These are phyloP conservation scores for Dioctria linearis DNA, from an alignment of 2,888 invertebrate species.

Conservation along the genomic window DNA sequence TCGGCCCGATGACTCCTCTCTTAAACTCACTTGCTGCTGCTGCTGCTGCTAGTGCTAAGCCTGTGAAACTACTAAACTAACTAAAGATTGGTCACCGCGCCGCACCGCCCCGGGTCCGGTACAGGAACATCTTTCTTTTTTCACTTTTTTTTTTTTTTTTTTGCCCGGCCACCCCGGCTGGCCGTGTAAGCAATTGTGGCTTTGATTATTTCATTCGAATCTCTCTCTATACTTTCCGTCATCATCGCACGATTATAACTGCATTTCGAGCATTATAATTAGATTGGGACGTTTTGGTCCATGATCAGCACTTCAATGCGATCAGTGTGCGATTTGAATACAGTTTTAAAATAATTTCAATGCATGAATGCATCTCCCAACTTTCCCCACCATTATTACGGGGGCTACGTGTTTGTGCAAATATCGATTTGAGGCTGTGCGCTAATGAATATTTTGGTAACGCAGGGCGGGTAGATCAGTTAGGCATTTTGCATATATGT, in stretches of 20 bases:
- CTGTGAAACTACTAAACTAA: not conserved
- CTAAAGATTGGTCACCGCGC: not conserved
- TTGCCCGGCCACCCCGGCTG: not conserved
- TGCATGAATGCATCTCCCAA: not conserved
- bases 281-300: constrained; percentile 23
- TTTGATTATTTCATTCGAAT: constrained; percentile 23
- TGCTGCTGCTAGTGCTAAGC: not conserved
- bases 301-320: constrained; percentile 16
- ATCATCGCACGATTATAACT: constrained; percentile 10
- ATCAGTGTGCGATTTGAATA: not conserved
- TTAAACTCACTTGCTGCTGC: too few relatives aligned
- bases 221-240: constrained; percentile 13
- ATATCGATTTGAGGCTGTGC: too few relatives aligned
- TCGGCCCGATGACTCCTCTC: not conserved
- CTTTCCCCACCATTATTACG: too few relatives aligned
- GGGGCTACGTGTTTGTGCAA: too few relatives aligned
- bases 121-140: not conserved
- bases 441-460: too few relatives aligned
- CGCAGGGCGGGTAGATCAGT: too few relatives aligned
- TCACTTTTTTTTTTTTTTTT: constrained; percentile 7
- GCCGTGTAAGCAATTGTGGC: not conserved
- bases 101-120: not conserved
- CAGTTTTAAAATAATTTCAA: constrained; percentile 22
- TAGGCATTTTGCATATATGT: too few relatives aligned
- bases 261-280: constrained; percentile 26